Percentiles rank a stretch among this genome's conserved stretches.
These are phyloP conservation scores for Archilochus colubris DNA, from an alignment of 2,113 vertebrate species.

Conservation along the genomic window DNA sequence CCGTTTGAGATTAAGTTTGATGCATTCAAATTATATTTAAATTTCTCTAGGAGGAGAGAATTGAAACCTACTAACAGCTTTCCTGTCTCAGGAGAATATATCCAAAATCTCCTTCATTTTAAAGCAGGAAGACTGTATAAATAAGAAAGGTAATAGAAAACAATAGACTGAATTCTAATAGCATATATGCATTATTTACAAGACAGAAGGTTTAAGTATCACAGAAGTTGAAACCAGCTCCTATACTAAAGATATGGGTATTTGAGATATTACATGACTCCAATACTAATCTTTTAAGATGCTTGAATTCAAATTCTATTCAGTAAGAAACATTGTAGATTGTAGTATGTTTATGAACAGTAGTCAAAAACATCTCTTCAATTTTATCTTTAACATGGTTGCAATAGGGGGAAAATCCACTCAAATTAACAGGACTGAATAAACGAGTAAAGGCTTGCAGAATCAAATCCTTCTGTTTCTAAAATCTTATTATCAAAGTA, in stretches of 20 bases:
- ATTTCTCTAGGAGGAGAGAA: background rate
- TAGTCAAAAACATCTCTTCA: background rate
- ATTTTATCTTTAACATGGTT: background rate
- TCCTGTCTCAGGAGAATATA: background rate
- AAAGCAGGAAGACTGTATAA: background rate
- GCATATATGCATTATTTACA: constrained; percentile 47
- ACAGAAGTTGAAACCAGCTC: background rate
- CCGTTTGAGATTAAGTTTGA: constrained; percentile 41
- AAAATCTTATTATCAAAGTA: background rate
- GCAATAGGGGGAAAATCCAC: background rate
- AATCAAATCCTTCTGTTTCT: background rate
- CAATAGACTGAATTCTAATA: constrained; percentile 28
- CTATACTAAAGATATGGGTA: background rate
- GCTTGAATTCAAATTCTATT: constrained; percentile 7
- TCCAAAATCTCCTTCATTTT: constrained; percentile 24
- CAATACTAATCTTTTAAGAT: background rate
- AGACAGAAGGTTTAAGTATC: constrained; percentile 4
- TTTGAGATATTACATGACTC: background rate
- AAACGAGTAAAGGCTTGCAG: background rate
- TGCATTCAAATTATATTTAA: constrained; percentile 36
- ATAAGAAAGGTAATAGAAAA: constrained; percentile 29
- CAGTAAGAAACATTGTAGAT: background rate
- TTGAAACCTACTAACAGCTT: constrained; percentile 11
- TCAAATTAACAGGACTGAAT: background rate
- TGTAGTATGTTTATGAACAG: background rate